phyloP scores from a whole-genome alignment of 2,797 vertebrate genomes.

The Leucoraja ocellata region DNA sequence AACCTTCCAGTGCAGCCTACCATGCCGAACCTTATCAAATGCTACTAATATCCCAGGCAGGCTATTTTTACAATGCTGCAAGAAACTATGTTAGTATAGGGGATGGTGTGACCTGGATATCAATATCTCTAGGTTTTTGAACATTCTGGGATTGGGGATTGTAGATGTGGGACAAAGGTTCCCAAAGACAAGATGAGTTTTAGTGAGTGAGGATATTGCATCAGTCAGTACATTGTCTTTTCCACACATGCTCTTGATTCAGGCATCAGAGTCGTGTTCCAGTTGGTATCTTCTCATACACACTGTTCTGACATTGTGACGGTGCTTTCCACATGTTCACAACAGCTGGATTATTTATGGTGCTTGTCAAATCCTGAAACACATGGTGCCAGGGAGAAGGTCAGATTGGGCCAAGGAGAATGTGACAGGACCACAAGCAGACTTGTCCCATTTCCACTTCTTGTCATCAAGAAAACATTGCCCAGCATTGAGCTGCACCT shows the following conservation, averaged over 20 bases:
- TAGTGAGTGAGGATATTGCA: not conserved
- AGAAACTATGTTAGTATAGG: too few species aligned
- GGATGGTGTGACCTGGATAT: too few species aligned
- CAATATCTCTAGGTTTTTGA: not conserved
- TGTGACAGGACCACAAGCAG: not conserved
- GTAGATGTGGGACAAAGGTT: not conserved
- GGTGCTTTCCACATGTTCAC: not conserved
- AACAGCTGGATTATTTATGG: not conserved
- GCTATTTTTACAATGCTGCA: not conserved
- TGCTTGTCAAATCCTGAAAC: not conserved
- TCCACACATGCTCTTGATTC: not conserved
- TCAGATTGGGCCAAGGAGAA: not conserved
- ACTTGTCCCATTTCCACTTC: not conserved
- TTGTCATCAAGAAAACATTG: not conserved
- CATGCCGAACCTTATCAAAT: too few species aligned
- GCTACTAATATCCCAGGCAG: too few species aligned
- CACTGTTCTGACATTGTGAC: not conserved
- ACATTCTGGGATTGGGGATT: not conserved
- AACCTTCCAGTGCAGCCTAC: too few species aligned
- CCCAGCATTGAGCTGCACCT: not conserved
- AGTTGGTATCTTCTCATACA: not conserved
- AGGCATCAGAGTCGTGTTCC: not conserved
- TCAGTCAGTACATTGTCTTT: not conserved
- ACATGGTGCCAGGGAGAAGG: not conserved
- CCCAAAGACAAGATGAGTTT: not conserved